phyloP scores from a whole-genome alignment of 2,113 vertebrate genomes.

The Strix uralensis region DNA sequence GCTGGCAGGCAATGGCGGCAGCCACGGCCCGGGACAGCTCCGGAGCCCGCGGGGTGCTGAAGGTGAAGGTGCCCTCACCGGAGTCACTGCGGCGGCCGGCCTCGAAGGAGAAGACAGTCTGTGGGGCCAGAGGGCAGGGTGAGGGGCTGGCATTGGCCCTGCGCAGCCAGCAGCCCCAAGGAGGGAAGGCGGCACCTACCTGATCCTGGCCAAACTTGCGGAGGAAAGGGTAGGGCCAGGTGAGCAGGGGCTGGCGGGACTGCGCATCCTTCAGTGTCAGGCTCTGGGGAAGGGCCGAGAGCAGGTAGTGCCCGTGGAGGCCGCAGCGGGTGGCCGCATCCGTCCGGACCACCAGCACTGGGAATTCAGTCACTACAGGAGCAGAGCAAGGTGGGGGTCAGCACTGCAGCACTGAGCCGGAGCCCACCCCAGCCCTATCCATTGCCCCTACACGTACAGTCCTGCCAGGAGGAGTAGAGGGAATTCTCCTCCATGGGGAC shows the following conservation, averaged over 20 bases:
- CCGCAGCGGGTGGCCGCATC: slow-evolving; percentile 78
- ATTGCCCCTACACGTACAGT: slow-evolving; percentile 38
- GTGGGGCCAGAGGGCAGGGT: background rate
- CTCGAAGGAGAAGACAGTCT: slow-evolving; percentile 81
- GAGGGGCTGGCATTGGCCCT: background rate
- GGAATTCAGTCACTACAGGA: slow-evolving; percentile 69
- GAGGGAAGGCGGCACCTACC: slow-evolving; percentile 59
- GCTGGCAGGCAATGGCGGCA: slow-evolving; percentile 67
- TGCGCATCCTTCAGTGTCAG: slow-evolving; percentile 70
- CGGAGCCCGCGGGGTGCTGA: slow-evolving; percentile 71
- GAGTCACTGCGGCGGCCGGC: slow-evolving; percentile 86
- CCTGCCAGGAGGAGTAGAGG: slow-evolving; percentile 83
- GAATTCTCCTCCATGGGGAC: slow-evolving; percentile 82
- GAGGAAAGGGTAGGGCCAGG: slow-evolving; percentile 85
- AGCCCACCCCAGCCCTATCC: background rate
- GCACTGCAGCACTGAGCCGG: fast-evolving
- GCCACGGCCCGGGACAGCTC: slow-evolving; percentile 75
- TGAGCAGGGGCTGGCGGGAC: slow-evolving; percentile 62
- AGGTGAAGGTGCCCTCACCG: slow-evolving; percentile 85
- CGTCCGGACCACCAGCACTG: slow-evolving; percentile 76
- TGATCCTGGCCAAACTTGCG: slow-evolving; percentile 86
- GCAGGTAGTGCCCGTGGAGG: slow-evolving; percentile 78
- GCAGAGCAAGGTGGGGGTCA: background rate
- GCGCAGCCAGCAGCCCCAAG: background rate
- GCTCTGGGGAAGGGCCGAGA: slow-evolving; percentile 70